Percentiles rank a stretch among this genome's conserved stretches.
Evolutionary conservation across 2,888 invertebrate genomes (phyloP).

Genomic region (Tromatobia lineatoria): DNA sequence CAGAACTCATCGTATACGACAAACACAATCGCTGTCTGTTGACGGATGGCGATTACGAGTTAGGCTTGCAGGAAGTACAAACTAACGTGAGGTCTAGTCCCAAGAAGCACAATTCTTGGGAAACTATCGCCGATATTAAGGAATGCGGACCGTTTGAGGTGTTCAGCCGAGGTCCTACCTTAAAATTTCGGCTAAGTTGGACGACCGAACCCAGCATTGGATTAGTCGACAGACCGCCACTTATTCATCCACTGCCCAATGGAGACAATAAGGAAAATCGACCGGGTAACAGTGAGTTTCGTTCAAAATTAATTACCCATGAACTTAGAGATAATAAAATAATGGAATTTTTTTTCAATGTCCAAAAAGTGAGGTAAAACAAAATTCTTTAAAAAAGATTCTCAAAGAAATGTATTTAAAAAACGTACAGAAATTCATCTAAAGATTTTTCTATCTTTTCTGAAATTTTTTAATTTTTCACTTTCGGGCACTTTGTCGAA

Average conservation of each 20-base stretch:
- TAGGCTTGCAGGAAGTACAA: conserved; percentile 92
- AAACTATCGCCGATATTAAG: conserved; percentile 88
- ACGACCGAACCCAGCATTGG: conserved; percentile 90
- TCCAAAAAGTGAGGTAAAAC: neutral
- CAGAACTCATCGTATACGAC: conserved; percentile 95
- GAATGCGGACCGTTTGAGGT: conserved; percentile 90
- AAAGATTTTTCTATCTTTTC: too few species aligned
- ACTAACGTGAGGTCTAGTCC: conserved; percentile 86
- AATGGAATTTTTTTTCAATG: neutral
- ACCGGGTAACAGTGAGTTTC: conserved; percentile 81
- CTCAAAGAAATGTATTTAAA: too few species aligned
- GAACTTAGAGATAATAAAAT: neutral
- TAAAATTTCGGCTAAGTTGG: conserved; percentile 95
- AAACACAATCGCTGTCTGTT: conserved; percentile 95
- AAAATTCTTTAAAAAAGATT: neutral
- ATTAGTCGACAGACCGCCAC: conserved; percentile 89
- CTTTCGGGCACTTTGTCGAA: too few species aligned
- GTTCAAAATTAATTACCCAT: conserved; percentile 4
- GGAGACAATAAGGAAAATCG: conserved; percentile 85
- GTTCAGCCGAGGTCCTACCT: conserved; percentile 92
- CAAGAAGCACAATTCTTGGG: conserved; percentile 91
- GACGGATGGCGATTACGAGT: conserved; percentile 96
- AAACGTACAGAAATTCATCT: too few species aligned
- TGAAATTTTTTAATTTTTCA: too few species aligned
- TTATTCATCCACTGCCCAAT: conserved; percentile 82